Base-by-base conservation (phyloP, 2,113 vertebrate species). In the Stictonetta naevosa region DNA sequence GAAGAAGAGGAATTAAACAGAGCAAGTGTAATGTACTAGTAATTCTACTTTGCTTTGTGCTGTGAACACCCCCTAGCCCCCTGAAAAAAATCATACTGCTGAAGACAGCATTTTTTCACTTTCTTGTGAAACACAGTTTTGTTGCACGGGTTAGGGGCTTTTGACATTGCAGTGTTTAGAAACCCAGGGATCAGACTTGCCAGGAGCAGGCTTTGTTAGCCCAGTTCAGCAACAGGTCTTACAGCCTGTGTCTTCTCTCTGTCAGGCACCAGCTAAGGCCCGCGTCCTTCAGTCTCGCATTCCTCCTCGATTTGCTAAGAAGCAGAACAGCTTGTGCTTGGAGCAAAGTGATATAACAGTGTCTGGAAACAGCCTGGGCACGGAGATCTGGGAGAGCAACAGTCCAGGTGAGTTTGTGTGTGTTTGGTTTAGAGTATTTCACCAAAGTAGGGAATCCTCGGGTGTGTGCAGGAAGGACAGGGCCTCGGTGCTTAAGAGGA, bases 301-400 rank as follows among this genome's bases (percentile, higher is more conserved):
- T 80, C 99, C 99, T 3, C 99, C 99, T n/a, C 99, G 99, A 2
- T 99, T 99, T 95, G 99, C 99, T 4, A 99, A 99, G 97, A 99
- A 99, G 92, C 99, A 99, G 92, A 98, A 98, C 86, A 97, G 92
- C 93, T 96, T 99, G 88, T 98, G 98, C 85, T 96, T 99, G 52
- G 99, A 99, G 69, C 99, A 99, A 46, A 95, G 98, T 0, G 99
- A 99, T 7, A 98, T 99, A 28, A 83, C 98, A 0, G 98, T 99
- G 42, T 98, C 99, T 11, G 97, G 99, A 50, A 99, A 97, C 95
- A 99, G 98, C 96, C 96, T 99, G 84, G 99, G 99, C 91, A 99
- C 99, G 3, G 99, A 99, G 97, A 99, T 99, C 96, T 99, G 99
- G 99, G 99, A 99, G 97, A 99, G 97, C 60, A 99, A 98, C 97